Evolutionary conservation across 2,888 invertebrate genomes (phyloP), one percentile per base, ranked within the genome.

Genomic region (Zelleria hepariella): DNA sequence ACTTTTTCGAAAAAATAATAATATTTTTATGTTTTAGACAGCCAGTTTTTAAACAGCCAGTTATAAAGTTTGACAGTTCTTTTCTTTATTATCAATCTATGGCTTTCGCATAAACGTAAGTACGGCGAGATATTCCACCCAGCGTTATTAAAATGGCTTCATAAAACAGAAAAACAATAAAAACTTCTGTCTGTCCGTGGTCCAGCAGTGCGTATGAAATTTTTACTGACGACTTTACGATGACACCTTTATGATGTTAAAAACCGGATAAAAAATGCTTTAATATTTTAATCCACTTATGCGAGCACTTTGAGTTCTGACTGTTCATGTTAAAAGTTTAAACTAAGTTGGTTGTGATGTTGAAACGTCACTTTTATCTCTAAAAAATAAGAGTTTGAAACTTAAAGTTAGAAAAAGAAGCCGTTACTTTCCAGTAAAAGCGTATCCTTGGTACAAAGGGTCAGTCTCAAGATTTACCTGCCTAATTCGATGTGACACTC

Each of bases 401-500:
- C n/a, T n/a, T n/a, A n/a, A n/a, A n/a, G n/a, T n/a, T n/a, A n/a
- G n/a, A n/a, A n/a, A n/a, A n/a, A n/a, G n/a, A n/a, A n/a, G n/a
- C n/a, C n/a, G n/a, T n/a, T n/a, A 42, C 15, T 15, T 42, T n/a
- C 6, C 42, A 5, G 0, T 32, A 32, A 27, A 27, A 18, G 10
- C 27, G 66, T 65, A 64, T 67, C 70, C 72, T 72, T 75, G 32
- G 77, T 73, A 74, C 77, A 75, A 77, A 73, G 77, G 75, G 76
- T 79, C 80, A 75, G 75, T 79, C 69, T 74, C 76, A 78, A 79
- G 73, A 82, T 86, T 86, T 85, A 74, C 75, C n/a, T n/a, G n/a
- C n/a, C 77, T 86, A 86, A 87, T 86, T 84, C 85, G 77, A 86
- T 74, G 76, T 82, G 87, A 86, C 84, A 77, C 69, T 68, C 70